These are phyloP conservation scores for Muschampia plurimacula DNA, from an alignment of 2,888 invertebrate species.

Conservation along the genomic window DNA sequence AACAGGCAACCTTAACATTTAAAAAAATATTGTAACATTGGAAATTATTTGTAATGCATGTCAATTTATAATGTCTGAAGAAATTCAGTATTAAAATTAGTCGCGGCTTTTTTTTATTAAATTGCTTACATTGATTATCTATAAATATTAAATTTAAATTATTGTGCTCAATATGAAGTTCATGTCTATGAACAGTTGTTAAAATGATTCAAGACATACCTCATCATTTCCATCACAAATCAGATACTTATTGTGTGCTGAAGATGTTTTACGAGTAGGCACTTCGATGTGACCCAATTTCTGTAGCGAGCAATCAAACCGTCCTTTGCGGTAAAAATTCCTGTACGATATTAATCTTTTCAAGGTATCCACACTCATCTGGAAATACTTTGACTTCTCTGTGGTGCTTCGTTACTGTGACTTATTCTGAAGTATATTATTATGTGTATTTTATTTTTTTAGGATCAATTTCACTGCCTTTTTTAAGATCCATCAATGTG, in stretches of 20 bases:
- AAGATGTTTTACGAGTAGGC: slow-evolving; percentile 37
- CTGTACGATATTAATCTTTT: neutral
- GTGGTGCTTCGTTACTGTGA: neutral
- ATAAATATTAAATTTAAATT: neutral
- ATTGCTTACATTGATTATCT: no score
- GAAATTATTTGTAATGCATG: no score
- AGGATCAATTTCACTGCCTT: slow-evolving; percentile 15
- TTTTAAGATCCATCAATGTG: slow-evolving; percentile 1
- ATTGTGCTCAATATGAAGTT: neutral
- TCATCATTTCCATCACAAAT: neutral
- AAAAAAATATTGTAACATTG: no score
- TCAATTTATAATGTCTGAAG: no score
- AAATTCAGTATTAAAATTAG: no score
- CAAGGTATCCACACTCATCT: neutral
- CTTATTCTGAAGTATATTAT: no score
- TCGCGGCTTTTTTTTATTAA: no score
- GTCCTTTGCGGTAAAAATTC: slow-evolving; percentile 34
- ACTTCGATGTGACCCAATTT: slow-evolving; percentile 42
- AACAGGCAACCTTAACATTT: no score
- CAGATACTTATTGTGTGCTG: slow-evolving; percentile 5
- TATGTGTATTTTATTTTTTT: neutral
- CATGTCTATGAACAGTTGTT: neutral
- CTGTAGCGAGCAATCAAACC: slow-evolving; percentile 34
- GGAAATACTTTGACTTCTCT: neutral
- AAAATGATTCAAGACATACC: neutral